A percentile compares a stretch with the other conserved stretches of the same genome.
These are phyloP conservation scores for Temnothorax ravouxi DNA, from an alignment of 2,888 invertebrate species.

Conservation along the genomic window DNA sequence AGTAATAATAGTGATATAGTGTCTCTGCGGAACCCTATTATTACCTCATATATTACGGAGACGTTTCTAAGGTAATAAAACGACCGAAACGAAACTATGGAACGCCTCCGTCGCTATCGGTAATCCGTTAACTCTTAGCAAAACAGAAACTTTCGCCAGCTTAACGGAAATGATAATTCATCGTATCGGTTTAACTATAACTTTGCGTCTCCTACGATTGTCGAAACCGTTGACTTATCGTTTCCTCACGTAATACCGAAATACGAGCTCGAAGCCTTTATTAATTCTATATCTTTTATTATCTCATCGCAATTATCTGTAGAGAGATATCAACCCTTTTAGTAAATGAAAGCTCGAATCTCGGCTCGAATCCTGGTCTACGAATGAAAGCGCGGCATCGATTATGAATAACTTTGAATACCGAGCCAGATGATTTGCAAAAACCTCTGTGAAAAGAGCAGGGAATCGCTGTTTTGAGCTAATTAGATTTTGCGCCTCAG, in stretches of 20 bases:
- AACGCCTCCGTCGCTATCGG: conserved; percentile 33
- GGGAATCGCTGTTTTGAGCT: conserved; percentile 31
- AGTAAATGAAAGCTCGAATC: conserved; percentile 1
- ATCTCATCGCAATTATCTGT: not conserved
- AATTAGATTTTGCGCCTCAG: conserved; percentile 49
- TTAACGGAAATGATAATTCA: conserved; percentile 47
- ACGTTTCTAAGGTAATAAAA: conserved; percentile 50
- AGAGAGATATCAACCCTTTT: not conserved
- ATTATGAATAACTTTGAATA: conserved; percentile 43
- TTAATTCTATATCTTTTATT: not conserved
- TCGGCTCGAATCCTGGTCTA: no score
- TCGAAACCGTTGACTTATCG: not conserved
- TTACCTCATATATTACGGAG: conserved; percentile 55
- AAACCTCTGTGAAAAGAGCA: conserved; percentile 26
- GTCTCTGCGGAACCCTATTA: conserved; percentile 45
- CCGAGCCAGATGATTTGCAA: not conserved
- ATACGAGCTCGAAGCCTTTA: not conserved
- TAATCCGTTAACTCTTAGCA: conserved; percentile 55
- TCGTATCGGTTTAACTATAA: conserved; percentile 30
- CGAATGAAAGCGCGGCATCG: not conserved
- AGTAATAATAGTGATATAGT: conserved; percentile 56
- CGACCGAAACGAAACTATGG: conserved; percentile 22
- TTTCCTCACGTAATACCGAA: not conserved
- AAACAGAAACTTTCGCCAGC: conserved; percentile 46
- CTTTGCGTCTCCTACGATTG: not conserved